Base-by-base conservation (phyloP, 2,888 invertebrate species). In the Rhogogaster chlorosoma region DNA sequence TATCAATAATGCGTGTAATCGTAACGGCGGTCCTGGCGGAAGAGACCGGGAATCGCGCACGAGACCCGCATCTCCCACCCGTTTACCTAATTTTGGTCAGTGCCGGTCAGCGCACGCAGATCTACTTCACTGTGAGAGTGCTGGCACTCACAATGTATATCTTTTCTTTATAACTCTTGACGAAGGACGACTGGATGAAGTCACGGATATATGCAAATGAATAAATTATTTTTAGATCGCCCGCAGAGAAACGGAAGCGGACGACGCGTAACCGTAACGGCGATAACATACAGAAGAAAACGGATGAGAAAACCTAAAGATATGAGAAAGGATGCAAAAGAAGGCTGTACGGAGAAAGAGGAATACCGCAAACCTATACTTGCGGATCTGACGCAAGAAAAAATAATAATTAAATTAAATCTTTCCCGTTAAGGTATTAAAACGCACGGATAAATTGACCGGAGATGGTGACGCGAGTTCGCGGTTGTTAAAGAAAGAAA, bases 191-290 rank as follows among this genome's bases (percentile, higher is more conserved):
- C 57, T 26, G 78, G 57, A 78, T 61, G 38, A 26, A 80, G 80
- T 80, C 61, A 38, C 61, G 80, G 80, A 80, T 61, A 53, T 73
- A 77, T 15, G 36, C 29, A 29, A 77, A 53, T 32, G 77, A 77
- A 77, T 77, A 45, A 49, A 77, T 77, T 77, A 77, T 53, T 77
- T 49, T 77, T 77, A 77, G 29, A 77, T 49, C 53, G 49, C 26
- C 53, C 6, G 42, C 36, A n/a, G 12, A 42, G 73, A 73, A 32
- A 77, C 49, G 77, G 77, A 77, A 77, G 45, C 77, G 77, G 49
- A 77, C 49, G 49, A 77, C 53, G 49, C 53, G 49, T 77, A 77
- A 53, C 77, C 77, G 77, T 77, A 77, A 77, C 77, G 53, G 22
- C 32, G 73, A 77, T 77, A 77, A 45, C 75, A 22, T 18, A n/a